A percentile compares a stretch with the other conserved stretches of the same genome.
phyloP scores from a whole-genome alignment of 2,797 vertebrate genomes.

The Ficedula albicollis region DNA sequence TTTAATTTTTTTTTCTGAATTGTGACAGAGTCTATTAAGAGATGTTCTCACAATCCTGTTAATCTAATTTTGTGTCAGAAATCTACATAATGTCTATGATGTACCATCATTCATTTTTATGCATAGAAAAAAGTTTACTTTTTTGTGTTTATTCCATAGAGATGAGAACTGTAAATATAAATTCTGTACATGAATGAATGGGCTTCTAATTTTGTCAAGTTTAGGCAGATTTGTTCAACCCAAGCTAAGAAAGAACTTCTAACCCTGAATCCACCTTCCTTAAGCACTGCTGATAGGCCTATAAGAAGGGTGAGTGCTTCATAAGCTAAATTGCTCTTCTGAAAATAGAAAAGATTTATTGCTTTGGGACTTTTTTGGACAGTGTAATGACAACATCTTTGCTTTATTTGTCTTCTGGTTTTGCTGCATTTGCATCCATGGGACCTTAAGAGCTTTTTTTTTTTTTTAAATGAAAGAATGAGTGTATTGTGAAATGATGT shows the following conservation, averaged over 20 bases:
- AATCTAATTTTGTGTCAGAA: neutral
- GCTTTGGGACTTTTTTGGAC: neutral
- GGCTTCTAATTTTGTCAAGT: neutral
- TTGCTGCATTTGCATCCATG: neutral
- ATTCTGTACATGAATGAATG: neutral
- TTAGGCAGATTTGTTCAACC: neutral
- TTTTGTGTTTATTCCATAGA: neutral
- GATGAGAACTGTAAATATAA: neutral
- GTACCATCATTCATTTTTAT: neutral
- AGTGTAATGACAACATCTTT: neutral
- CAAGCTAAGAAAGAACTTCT: neutral
- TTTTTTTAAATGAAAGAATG: neutral
- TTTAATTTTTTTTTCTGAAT: neutral
- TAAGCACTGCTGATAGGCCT: neutral
- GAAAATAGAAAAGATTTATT: constrained; percentile 1
- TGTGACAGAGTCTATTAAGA: neutral
- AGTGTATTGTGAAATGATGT: neutral
- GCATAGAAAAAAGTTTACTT: neutral
- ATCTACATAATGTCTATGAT: neutral
- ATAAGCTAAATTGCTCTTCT: neutral
- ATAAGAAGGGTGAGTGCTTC: neutral
- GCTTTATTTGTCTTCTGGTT: neutral
- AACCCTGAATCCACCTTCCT: neutral
- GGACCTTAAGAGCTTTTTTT: neutral
- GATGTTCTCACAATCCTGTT: neutral